phyloP scores from a whole-genome alignment of 2,797 vertebrate genomes.

The Margarornis squamiger region DNA sequence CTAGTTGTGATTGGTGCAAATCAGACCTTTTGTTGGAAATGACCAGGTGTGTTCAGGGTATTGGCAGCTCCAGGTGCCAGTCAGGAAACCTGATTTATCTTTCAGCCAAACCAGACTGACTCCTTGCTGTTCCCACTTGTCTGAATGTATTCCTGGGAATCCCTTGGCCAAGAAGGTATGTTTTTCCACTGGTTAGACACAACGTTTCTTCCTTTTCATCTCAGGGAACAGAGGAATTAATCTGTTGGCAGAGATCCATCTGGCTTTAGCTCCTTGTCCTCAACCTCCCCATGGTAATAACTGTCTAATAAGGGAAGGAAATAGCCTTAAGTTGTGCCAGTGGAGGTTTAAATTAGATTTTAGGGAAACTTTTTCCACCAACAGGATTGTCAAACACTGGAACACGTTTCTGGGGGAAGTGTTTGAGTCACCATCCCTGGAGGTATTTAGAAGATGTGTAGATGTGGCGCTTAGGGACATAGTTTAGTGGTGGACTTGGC shows the following conservation, averaged over 20 bases:
- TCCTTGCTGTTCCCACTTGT: neutral
- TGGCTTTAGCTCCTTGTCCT: neutral
- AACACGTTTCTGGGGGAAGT: neutral
- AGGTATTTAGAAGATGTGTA: neutral
- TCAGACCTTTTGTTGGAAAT: neutral
- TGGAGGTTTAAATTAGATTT: neutral
- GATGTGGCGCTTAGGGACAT: neutral
- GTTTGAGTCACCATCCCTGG: neutral
- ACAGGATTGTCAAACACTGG: neutral
- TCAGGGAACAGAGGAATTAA: neutral
- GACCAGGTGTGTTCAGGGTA: neutral
- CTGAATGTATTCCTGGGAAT: neutral
- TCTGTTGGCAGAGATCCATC: neutral
- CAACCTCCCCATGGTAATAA: neutral
- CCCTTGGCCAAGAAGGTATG: neutral
- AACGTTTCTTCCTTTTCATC: neutral
- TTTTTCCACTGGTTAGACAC: neutral
- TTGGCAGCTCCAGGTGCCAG: neutral
- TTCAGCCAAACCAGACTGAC: neutral
- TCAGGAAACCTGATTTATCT: neutral
- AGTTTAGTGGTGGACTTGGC: neutral
- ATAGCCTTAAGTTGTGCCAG: neutral
- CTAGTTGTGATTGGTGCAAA: neutral
- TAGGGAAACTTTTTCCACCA: neutral
- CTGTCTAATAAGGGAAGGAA: neutral